phyloP scores from a whole-genome alignment of 2,888 invertebrate genomes.

The Quadroppia sp. region DNA sequence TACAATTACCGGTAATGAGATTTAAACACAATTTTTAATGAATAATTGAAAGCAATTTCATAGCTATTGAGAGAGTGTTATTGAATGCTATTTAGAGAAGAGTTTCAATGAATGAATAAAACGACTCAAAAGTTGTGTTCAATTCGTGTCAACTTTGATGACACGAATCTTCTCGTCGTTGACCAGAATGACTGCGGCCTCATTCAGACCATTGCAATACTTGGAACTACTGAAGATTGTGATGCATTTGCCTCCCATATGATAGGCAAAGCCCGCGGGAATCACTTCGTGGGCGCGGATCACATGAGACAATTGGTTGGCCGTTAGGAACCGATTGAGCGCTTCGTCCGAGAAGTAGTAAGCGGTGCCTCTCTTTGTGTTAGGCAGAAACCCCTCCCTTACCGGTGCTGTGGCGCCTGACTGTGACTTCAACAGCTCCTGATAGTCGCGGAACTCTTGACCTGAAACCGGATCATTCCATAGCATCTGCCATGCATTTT shows the following conservation, averaged over 20 bases:
- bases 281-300: constrained; percentile 71
- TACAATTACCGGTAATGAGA: too few species aligned
- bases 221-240: constrained; percentile 71
- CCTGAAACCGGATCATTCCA: constrained; percentile 63
- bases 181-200: constrained; percentile 66
- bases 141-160: constrained; percentile 59
- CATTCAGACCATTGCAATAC: constrained; percentile 69
- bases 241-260: constrained; percentile 64
- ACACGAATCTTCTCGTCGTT: constrained; percentile 64
- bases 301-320: constrained; percentile 66
- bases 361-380: constrained; percentile 66
- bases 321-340: constrained; percentile 63
- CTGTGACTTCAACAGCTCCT: not conserved
- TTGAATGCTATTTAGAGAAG: too few species aligned
- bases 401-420: not conserved
- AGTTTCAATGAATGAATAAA: too few species aligned
- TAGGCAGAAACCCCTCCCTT: constrained; percentile 63
- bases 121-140: not conserved
- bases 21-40: too few species aligned
- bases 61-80: too few species aligned
- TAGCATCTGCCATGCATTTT: constrained; percentile 70
- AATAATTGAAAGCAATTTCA: too few species aligned
- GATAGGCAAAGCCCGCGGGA: constrained; percentile 63
- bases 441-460: constrained; percentile 29
- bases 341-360: constrained; percentile 67